Percentiles rank a stretch among this genome's conserved stretches.
phyloP scores from a whole-genome alignment of 2,888 invertebrate genomes.

The Patella ulyssiponensis region DNA sequence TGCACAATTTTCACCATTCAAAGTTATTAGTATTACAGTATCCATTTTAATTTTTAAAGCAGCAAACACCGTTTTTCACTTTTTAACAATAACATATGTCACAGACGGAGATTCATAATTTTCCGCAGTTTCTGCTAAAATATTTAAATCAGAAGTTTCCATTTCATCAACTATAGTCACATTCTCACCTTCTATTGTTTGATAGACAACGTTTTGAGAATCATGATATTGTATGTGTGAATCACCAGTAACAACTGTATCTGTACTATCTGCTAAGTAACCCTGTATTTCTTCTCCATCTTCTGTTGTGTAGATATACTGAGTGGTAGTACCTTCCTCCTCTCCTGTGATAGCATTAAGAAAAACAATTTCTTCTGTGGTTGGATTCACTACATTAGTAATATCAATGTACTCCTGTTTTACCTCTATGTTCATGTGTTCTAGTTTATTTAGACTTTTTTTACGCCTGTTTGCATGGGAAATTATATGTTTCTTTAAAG shows the following conservation, averaged over 20 bases:
- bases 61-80: neutral
- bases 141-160: neutral
- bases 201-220: neutral
- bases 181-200: conserved; percentile 1
- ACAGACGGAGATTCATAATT: neutral
- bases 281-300: neutral
- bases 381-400: neutral
- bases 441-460: neutral
- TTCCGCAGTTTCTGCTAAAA: conserved; percentile 8
- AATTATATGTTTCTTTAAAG: neutral
- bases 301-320: conserved; percentile 3
- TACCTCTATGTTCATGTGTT: neutral
- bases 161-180: conserved; percentile 3
- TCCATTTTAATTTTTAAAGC: too few relatives aligned
- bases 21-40: too few relatives aligned
- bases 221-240: neutral
- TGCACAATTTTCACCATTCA: too few relatives aligned
- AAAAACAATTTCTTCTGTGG: neutral
- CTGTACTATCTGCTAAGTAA: neutral
- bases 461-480: neutral
- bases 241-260: neutral
- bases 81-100: conserved; percentile 1
- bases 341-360: neutral
- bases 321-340: neutral
- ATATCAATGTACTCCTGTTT: neutral